phyloP scores from a whole-genome alignment of 2,888 invertebrate species.

The Pyrrhia umbra region DNA sequence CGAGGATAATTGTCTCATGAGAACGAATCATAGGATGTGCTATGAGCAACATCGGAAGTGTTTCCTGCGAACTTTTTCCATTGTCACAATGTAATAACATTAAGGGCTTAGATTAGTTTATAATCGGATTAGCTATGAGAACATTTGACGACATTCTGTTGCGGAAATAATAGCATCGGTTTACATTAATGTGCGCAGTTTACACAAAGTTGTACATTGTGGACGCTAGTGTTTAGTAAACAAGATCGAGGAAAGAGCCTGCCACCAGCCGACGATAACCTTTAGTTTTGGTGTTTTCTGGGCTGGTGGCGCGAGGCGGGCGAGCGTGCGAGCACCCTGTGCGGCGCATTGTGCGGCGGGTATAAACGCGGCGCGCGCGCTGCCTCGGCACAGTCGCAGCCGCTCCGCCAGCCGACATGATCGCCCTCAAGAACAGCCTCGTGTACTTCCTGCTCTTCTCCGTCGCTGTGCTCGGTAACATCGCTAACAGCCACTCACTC shows the following conservation, averaged over 20 bases:
- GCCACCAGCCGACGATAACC: slow-evolving; percentile 9
- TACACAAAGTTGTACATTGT: slow-evolving; percentile 12
- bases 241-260: slow-evolving; percentile 7
- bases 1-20: background rate
- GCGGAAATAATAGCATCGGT: slow-evolving; percentile 32
- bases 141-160: background rate
- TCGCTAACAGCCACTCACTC: no score
- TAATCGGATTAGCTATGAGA: background rate
- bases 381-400: slow-evolving; percentile 34
- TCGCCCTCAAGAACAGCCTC: slow-evolving; percentile 66
- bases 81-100: slow-evolving; percentile 1
- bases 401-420: slow-evolving; percentile 61
- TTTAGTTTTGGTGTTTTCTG: background rate
- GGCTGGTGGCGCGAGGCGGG: background rate
- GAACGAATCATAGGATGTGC: background rate
- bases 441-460: slow-evolving; percentile 77
- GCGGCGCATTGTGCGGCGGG: slow-evolving; percentile 27
- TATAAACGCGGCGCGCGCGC: slow-evolving; percentile 68
- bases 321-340: slow-evolving; percentile 53
- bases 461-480: slow-evolving; percentile 76
- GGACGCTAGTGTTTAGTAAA: slow-evolving; percentile 43
- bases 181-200: slow-evolving; percentile 24
- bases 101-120: slow-evolving; percentile 2
- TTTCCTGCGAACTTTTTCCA: background rate
- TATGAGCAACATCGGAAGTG: background rate